phyloP scores from a whole-genome alignment of 2,797 vertebrate genomes.

The Syndactyla subalaris region DNA sequence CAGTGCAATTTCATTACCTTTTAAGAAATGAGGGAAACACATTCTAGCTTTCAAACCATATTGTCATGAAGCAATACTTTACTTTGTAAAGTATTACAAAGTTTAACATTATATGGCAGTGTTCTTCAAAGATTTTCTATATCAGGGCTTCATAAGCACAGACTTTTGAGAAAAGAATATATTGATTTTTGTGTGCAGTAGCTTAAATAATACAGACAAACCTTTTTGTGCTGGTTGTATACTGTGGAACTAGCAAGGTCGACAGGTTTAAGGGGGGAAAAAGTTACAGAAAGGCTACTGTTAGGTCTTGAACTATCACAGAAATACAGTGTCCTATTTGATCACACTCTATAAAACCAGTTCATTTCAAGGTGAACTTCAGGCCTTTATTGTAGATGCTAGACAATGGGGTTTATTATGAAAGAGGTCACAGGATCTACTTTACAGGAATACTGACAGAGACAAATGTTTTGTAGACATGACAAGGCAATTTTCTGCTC shows the following conservation, averaged over 20 bases:
- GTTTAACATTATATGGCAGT: not conserved
- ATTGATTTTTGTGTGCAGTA: not conserved
- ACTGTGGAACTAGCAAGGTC: not conserved
- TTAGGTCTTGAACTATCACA: conserved; percentile 4
- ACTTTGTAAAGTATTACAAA: not conserved
- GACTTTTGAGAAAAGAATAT: not conserved
- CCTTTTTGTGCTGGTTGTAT: not conserved
- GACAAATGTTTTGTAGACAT: conserved; percentile 68
- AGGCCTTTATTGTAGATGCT: conserved; percentile 57
- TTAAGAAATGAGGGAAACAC: not conserved
- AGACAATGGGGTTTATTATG: conserved; percentile 63
- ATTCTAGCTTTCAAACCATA: not conserved
- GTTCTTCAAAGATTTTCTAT: not conserved
- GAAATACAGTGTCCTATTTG: conserved; percentile 39
- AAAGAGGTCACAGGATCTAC: conserved; percentile 66
- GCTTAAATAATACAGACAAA: not conserved
- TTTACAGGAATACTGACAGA: conserved; percentile 63
- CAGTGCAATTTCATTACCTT: not conserved
- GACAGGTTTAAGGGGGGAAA: not conserved
- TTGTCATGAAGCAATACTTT: not conserved
- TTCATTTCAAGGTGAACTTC: conserved; percentile 65
- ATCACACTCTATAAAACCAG: conserved; percentile 45
- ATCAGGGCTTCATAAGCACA: not conserved
- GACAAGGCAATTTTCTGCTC: conserved; percentile 71
- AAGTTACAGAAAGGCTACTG: not conserved